These are phyloP conservation scores for Nixonia krombeini DNA, from an alignment of 1,140 invertebrate species.

Conservation along the genomic window DNA sequence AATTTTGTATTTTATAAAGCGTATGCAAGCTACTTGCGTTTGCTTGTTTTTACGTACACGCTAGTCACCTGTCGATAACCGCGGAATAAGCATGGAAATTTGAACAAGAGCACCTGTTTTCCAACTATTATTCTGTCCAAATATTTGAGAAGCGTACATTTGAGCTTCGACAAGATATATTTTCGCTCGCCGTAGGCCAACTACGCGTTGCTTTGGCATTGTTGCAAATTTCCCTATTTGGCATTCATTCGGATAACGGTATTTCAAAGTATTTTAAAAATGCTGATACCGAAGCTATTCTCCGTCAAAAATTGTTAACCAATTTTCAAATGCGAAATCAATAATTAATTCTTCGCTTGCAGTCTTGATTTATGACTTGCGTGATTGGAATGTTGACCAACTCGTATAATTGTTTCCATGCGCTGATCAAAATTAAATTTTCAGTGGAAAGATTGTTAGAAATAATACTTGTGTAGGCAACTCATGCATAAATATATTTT, in stretches of 20 bases:
- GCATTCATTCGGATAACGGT: too few species aligned
- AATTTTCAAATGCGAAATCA: too few species aligned
- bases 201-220: slow-evolving; percentile 11
- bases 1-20: not conserved
- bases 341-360: too few species aligned
- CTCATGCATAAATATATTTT: not conserved
- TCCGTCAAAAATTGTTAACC: too few species aligned
- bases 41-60: not conserved
- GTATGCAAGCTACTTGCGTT: not conserved
- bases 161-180: slow-evolving; percentile 8
- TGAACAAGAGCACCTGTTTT: slow-evolving; percentile 4
- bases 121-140: slow-evolving; percentile 11
- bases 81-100: slow-evolving; percentile 1
- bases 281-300: too few species aligned
- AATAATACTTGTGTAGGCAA: too few species aligned
- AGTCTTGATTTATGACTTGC: too few species aligned
- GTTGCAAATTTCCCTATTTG: slow-evolving; percentile 1
- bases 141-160: slow-evolving; percentile 15
- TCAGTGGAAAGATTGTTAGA: too few species aligned
- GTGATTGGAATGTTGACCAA: too few species aligned
- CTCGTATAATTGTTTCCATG: too few species aligned
- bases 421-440: too few species aligned
- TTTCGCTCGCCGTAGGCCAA: not conserved
- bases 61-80: not conserved
- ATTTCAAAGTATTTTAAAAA: too few species aligned